These are phyloP conservation scores for Anorthoa munda DNA, from an alignment of 2,888 invertebrate species.

Conservation along the genomic window DNA sequence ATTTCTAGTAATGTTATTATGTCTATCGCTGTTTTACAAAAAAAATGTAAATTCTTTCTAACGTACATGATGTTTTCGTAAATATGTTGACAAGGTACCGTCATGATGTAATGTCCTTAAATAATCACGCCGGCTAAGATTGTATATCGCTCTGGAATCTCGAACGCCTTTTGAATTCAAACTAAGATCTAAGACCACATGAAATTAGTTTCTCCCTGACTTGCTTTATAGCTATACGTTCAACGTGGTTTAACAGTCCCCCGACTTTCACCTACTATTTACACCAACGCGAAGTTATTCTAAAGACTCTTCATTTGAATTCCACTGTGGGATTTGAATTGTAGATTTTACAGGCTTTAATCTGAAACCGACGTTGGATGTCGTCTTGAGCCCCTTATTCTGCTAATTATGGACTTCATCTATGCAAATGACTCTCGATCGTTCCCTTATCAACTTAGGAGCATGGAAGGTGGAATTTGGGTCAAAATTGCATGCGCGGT, in stretches of 20 bases:
- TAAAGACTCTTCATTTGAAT: conserved; percentile 79
- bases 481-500: conserved; percentile 23
- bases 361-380: conserved; percentile 83
- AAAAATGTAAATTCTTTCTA: too few relatives aligned
- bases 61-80: too few relatives aligned
- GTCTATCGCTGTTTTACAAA: too few relatives aligned
- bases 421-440: conserved; percentile 49
- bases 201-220: not conserved
- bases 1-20: too few relatives aligned
- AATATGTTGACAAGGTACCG: too few relatives aligned
- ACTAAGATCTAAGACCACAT: not conserved
- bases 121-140: too few relatives aligned
- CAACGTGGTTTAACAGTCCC: conserved; percentile 3
- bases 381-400: conserved; percentile 76
- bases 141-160: too few relatives aligned
- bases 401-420: conserved; percentile 82
- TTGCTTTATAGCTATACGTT: conserved; percentile 5
- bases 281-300: conserved; percentile 44
- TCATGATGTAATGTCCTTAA: too few relatives aligned
- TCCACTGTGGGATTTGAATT: conserved; percentile 86
- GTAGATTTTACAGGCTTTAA: conserved; percentile 88
- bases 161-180: too few relatives aligned
- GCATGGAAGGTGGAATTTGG: conserved; percentile 2
- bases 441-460: conserved; percentile 24
- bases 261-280: conserved; percentile 26